phyloP scores from a whole-genome alignment of 2,888 invertebrate species.

The Eristalinus aeneus region DNA sequence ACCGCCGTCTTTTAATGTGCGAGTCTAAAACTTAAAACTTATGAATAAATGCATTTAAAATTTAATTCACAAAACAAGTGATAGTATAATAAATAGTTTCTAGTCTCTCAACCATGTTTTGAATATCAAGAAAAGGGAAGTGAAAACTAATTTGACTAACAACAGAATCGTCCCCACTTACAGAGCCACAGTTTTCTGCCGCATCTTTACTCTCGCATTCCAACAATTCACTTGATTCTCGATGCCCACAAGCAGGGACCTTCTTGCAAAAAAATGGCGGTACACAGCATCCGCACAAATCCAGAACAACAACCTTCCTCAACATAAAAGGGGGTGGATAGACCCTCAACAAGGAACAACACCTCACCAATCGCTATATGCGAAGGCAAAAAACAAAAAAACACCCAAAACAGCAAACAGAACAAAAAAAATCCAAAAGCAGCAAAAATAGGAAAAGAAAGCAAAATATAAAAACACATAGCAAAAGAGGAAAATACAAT shows the following conservation, averaged over 20 bases:
- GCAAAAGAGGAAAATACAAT: constrained; percentile 53
- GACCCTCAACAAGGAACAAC: constrained; percentile 23
- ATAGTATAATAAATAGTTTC: background rate
- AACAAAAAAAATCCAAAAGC: background rate
- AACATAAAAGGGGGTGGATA: constrained; percentile 70
- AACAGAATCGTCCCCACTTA: constrained; percentile 37
- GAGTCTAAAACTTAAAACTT: too few species aligned
- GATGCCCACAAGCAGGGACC: background rate
- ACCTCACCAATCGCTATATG: constrained; percentile 39
- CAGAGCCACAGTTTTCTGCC: background rate
- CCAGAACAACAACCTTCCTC: constrained; percentile 65
- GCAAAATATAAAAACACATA: background rate
- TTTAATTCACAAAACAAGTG: too few species aligned
- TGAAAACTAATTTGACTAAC: constrained; percentile 3
- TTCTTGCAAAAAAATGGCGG: constrained; percentile 47
- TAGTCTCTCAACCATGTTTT: constrained; percentile 48
- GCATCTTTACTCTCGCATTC: constrained; percentile 40
- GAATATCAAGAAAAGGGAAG: constrained; percentile 31
- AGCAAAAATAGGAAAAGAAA: background rate
- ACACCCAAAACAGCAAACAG: constrained; percentile 4
- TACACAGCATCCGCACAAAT: constrained; percentile 49
- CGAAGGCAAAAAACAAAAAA: constrained; percentile 64
- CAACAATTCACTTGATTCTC: constrained; percentile 36
- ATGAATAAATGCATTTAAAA: too few species aligned
- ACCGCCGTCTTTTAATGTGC: too few species aligned